A percentile compares a stretch with the other conserved stretches of the same genome.
These are phyloP conservation scores for Thrips palmi DNA, from an alignment of 1,140 invertebrate species.

Conservation along the genomic window DNA sequence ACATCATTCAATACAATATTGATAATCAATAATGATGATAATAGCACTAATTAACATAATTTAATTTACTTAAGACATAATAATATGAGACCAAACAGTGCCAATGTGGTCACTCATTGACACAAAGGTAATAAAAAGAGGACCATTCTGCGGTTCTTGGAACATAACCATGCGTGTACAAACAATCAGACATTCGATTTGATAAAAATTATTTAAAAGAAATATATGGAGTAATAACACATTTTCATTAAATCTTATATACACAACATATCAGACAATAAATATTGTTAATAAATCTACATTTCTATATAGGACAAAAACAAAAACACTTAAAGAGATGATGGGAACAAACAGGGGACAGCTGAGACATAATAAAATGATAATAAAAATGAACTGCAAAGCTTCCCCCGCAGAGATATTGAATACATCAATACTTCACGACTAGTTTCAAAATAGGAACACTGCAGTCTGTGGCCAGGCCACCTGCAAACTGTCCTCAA, in stretches of 20 bases:
- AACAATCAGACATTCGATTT: neutral
- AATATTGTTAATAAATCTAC: neutral
- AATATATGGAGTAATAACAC: conserved; percentile 13
- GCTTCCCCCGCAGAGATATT: neutral
- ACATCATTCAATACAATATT: too few relatives aligned
- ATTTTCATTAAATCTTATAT: conserved; percentile 17
- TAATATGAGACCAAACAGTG: too few relatives aligned
- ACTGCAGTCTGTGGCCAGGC: conserved; percentile 15
- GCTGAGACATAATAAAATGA: conserved; percentile 8
- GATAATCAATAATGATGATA: too few relatives aligned
- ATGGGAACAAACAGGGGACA: conserved; percentile 9
- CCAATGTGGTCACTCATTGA: too few relatives aligned
- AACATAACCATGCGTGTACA: too few relatives aligned
- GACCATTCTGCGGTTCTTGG: too few relatives aligned
- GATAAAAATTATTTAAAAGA: conserved; percentile 10
- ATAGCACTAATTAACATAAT: too few relatives aligned
- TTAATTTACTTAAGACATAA: too few relatives aligned
- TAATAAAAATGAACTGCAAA: conserved; percentile 9
- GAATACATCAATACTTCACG: conserved; percentile 9
- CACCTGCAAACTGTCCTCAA: neutral
- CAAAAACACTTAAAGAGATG: conserved; percentile 11
- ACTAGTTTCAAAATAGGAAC: conserved; percentile 24
- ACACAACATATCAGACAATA: conserved; percentile 13
- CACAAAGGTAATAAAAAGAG: too few relatives aligned
- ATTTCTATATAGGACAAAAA: conserved; percentile 4